phyloP scores from a whole-genome alignment of 2,888 invertebrate species.

The Apotomis capreana region DNA sequence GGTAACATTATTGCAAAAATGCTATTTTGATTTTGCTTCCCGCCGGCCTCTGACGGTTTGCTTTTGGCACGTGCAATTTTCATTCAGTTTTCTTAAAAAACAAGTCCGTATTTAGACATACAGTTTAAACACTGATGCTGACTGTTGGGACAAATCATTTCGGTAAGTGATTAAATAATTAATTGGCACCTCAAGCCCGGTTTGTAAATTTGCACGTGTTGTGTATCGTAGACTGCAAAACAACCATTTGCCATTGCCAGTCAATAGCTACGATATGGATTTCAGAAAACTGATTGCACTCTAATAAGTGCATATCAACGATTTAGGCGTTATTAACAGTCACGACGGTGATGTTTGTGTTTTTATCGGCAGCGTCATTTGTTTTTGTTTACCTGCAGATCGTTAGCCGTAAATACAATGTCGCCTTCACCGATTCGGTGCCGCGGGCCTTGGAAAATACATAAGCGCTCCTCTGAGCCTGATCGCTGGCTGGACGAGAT shows the following conservation, averaged over 20 bases:
- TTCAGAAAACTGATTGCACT: conserved; percentile 43
- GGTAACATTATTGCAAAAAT: conserved; percentile 63
- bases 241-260: conserved; percentile 78
- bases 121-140: conserved; percentile 74
- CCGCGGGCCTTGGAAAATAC: conserved; percentile 78
- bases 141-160: conserved; percentile 68
- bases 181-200: conserved; percentile 54
- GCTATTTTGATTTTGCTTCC: conserved; percentile 77
- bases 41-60: conserved; percentile 80
- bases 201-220: conserved; percentile 75
- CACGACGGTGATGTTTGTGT: conserved; percentile 35
- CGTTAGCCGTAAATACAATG: conserved; percentile 70
- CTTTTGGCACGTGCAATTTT: conserved; percentile 82
- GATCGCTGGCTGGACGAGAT: conserved; percentile 92
- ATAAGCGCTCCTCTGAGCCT: conserved; percentile 77
- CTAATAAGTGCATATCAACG: conserved; percentile 11
- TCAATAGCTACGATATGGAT: conserved; percentile 79
- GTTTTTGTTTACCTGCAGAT: conserved; percentile 82
- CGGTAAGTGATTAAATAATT: conserved; percentile 67
- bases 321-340: conserved; percentile 20
- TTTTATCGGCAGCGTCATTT: conserved; percentile 67
- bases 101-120: conserved; percentile 55
- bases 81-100: conserved; percentile 63
- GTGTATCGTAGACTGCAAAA: conserved; percentile 75
- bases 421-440: conserved; percentile 76